phyloP scores from a whole-genome alignment of 2,113 vertebrate genomes.

The Galeopterus variegatus region DNA sequence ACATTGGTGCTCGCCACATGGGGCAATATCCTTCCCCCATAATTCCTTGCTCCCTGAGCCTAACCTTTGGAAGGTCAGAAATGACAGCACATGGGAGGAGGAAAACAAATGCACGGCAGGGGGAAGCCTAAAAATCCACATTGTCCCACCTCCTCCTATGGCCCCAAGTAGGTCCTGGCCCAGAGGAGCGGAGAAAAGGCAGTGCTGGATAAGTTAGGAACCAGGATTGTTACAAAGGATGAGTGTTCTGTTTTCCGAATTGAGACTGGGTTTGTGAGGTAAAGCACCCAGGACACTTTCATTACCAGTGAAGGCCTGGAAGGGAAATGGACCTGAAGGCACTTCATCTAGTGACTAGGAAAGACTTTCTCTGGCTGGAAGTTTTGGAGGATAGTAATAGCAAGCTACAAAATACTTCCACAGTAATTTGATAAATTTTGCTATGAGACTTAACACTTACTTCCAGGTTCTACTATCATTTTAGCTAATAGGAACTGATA shows the following conservation, averaged over 20 bases:
- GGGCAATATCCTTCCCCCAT: background rate
- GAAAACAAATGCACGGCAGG: background rate
- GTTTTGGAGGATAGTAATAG: background rate
- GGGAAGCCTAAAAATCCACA: background rate
- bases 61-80: background rate
- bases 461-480: background rate
- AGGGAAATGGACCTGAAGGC: background rate
- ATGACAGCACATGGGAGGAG: background rate
- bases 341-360: background rate
- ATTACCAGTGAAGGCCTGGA: background rate
- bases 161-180: background rate
- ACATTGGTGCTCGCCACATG: background rate
- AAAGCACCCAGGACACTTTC: background rate
- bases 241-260: background rate
- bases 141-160: background rate
- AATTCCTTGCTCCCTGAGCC: background rate
- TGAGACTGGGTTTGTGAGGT: background rate
- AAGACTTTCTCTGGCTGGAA: background rate
- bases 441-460: background rate
- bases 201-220: background rate
- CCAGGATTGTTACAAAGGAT: background rate
- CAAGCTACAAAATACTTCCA: background rate
- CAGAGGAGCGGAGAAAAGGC: background rate
- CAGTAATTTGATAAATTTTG: background rate
- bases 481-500: background rate